Base-by-base conservation (phyloP, 2,888 invertebrate species). In the Glaucopsyche alexis region DNA sequence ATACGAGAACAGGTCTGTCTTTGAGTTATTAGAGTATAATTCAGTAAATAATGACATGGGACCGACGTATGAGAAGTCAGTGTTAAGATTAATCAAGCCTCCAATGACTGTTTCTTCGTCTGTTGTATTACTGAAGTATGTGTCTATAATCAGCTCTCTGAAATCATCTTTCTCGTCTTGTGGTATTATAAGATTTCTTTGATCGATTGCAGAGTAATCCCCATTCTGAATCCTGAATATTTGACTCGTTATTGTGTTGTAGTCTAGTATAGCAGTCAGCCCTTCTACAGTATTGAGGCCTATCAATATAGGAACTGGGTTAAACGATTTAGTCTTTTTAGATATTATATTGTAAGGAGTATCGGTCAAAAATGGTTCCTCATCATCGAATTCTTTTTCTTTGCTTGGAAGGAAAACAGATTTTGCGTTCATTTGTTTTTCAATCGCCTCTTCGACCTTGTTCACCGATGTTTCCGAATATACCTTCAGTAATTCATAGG, bases 261-360 rank as follows among this genome's bases (percentile, higher is more conserved):
- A 89, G 72, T 91, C 90, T 38, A 90, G 80, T 74, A 89, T 92
- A 69, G 88, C 87, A 0, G 91, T 87, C 0, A 94, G 76, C 0
- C 94, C 94, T 82, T 95, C 95, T 0, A 91, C 93, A 0, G 94
- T 93, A 71, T 92, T 94, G 0, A 94, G 82, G 0, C 95, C 94
- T 76, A 94, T 86, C 5, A 94, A 87, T 0, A 90, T 81, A 0
- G 95, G 94, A 7, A 94, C 91, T 0, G 90, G 85, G 29, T 90
- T 82, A 49, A 88, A 87, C 1, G 76, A 73, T 2, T 80, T 79
- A 1, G 80, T 78, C 49, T 87, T 83, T 3, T 80, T 79, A 7
- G 81, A 78, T 13, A 94, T 74, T 9, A 93, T 84, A 64, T 88
- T 93, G 77, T 79, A 95, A 71, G 81, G 95, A 80, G 78, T 85